Evolutionary conservation across 2,797 vertebrate species (phyloP).

Genomic region (Channallabes apus): DNA sequence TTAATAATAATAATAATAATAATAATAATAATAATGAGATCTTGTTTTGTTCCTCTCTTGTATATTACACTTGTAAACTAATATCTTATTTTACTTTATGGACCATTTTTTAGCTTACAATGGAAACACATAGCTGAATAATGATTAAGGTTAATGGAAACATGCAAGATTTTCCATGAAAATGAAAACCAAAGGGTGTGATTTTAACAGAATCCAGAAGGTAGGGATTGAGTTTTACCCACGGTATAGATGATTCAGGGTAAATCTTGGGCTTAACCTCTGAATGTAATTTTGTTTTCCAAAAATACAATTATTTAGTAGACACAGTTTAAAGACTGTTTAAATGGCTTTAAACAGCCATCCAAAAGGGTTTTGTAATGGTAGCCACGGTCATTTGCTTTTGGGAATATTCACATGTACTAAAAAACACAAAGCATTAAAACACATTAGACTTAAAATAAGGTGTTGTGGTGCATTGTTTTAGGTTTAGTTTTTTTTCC

Average conservation of each 20-base stretch:
- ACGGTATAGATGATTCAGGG: conserved; percentile 29
- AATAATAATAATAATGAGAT: conserved; percentile 48
- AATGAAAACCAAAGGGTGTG: conserved; percentile 68
- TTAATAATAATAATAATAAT: conserved; percentile 51
- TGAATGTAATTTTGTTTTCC: conserved; percentile 47
- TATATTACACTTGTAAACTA: conserved; percentile 3
- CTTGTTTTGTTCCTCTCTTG: neutral
- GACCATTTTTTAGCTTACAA: conserved; percentile 17
- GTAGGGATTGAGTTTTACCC: conserved; percentile 11
- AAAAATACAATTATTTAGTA: conserved; percentile 32
- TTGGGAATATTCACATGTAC: conserved; percentile 11
- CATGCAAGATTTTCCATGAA: conserved; percentile 60
- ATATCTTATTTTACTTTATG: conserved; percentile 36
- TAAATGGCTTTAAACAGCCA: too few species aligned
- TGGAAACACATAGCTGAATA: conserved; percentile 39
- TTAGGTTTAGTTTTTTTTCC: neutral
- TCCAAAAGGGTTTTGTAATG: conserved; percentile 38
- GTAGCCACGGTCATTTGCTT: conserved; percentile 29
- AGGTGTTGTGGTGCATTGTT: conserved; percentile 53
- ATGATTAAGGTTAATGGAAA: conserved; percentile 45
- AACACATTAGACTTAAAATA: conserved; percentile 41
- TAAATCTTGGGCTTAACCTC: conserved; percentile 22
- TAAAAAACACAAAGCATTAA: conserved; percentile 12
- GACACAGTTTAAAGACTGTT: conserved; percentile 29
- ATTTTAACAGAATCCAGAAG: conserved; percentile 27